A percentile compares a stretch with the other conserved stretches of the same genome.
Conservation (phyloP, 2,797 vertebrate species). For the Enteromius treurensis region DNA sequence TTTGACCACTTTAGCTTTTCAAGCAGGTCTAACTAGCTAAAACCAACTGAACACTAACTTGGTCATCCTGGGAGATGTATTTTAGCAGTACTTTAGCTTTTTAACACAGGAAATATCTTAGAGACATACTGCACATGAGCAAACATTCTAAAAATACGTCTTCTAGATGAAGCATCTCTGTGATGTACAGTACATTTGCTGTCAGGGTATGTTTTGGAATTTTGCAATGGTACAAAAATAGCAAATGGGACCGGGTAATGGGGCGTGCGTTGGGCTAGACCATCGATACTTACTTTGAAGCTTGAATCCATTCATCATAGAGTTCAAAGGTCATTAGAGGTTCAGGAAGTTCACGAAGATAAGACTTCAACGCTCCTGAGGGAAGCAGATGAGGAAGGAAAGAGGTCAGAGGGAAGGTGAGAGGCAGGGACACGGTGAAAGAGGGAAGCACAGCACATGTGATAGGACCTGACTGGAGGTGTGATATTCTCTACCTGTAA, state of each 20-base stretch:
- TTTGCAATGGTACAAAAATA: neutral
- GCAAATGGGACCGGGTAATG: neutral
- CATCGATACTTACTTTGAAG: constrained; percentile 90
- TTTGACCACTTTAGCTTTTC: neutral
- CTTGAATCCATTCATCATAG: constrained; percentile 99
- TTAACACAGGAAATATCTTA: neutral
- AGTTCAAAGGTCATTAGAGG: constrained; percentile 96
- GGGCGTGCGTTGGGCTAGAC: constrained; percentile 1
- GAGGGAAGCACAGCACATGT: neutral
- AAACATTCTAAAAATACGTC: neutral
- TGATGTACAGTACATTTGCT: neutral
- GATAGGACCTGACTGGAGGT: neutral
- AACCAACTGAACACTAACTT: neutral
- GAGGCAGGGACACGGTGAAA: neutral
- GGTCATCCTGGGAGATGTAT: neutral
- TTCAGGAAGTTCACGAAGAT: constrained; percentile 97
- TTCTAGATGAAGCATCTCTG: neutral
- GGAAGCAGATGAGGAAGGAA: constrained; percentile 55
- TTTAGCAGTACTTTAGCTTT: neutral
- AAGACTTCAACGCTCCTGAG: constrained; percentile 96
- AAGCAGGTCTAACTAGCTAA: neutral
- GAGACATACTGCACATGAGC: neutral
- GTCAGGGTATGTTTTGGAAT: neutral
- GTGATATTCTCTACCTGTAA: constrained; percentile 5
- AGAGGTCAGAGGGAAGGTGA: constrained; percentile 28